Base-by-base conservation (phyloP, 2,888 invertebrate genomes). In the Chironomus tentans region DNA sequence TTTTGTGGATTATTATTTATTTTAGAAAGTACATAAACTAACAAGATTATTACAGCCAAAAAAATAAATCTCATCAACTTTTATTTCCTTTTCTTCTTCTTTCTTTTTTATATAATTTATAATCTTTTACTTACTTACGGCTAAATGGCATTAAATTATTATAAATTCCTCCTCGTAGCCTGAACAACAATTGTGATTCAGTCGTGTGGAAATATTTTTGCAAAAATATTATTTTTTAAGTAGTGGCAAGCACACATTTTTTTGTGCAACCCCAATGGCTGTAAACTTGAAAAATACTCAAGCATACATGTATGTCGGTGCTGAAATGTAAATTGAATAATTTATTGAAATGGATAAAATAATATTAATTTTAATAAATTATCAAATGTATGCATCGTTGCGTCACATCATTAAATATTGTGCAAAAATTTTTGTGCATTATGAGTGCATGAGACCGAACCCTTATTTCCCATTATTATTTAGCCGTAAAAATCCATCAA, bases 291-390 rank as follows among this genome's bases (percentile, higher is more conserved):
- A 38, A 38, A 38, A 10, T 38, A 38, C 1, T 38, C 38, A 38
- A 7, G 65, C 18, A 65, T 21, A 65, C 18, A 65, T 21, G 22
- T 5, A 56, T 56, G 56, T 56, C 56, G n/a, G 65, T 21, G 65
- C 18, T n/a, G 70, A 50, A 22, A 10, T 65, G 65, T 21, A 65
- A 65, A 65, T 65, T 65, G 65, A 65, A 65, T 65, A 65, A 65
- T 65, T 65, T 65, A 65, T 65, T 65, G 65, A 65, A 22, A 24
- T 22, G 65, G 22, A 21, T 22, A 65, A 65, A 65, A 21, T 65
- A 24, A 65, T 71, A 71, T 71, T 71, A 71, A 71, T 71, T 71
- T 71, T 71, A 50, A 71, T 71, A 71, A 71, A 71, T 71, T 48
- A 71, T 71, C 71, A 71, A 18, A 71, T 48, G 24, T 21, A 71